Evolutionary conservation across 2,113 vertebrate species (phyloP), one percentile per base, ranked within the genome.

Genomic region (Falco punctatus): DNA sequence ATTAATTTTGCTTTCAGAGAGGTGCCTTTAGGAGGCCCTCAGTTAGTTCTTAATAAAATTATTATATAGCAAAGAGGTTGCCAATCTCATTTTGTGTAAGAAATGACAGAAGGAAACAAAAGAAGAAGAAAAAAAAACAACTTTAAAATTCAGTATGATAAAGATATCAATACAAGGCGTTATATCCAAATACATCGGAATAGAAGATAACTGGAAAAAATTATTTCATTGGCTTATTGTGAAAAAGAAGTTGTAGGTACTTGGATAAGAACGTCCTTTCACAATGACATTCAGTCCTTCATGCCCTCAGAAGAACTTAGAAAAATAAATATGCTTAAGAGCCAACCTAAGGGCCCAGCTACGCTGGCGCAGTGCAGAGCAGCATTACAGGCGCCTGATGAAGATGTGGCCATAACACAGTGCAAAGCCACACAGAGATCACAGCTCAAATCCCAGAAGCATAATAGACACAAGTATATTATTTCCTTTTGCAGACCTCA

Each of bases 61-160:
- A 32, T 81, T 67, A 4, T 52, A 6, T 33, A 57, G 7, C 11
- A 77, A 86, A 71, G 8, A 10, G 49, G 9, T 24, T 69, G 55
- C 21, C 83, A 52, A 17, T 20, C 2, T 32, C 0, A 49, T 77
- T 70, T 71, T 38, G 9, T 51, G 3, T 38, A 10, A 59, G 38
- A 65, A 80, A 65, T 9, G 0, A 30, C 1, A 18, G 14, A 33
- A 40, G 2, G n/a, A 46, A 40, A 32, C 64, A 69, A 11, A 54
- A 26, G 0, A 22, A 61, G 2, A 30, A 6, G 22, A 81, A 54
- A 65, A n/a, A 9, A 0, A 0, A 35, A 7, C n/a, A n/a, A 35
- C 58, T 6, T 8, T 30, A 78, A 38, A 55, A 52, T 5, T 21
- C 35, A 2, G 11, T 59, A 26, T 20, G 38, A 1, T 15, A 28